phyloP scores from a whole-genome alignment of 2,888 invertebrate genomes.

The Nymphalis c-album region DNA sequence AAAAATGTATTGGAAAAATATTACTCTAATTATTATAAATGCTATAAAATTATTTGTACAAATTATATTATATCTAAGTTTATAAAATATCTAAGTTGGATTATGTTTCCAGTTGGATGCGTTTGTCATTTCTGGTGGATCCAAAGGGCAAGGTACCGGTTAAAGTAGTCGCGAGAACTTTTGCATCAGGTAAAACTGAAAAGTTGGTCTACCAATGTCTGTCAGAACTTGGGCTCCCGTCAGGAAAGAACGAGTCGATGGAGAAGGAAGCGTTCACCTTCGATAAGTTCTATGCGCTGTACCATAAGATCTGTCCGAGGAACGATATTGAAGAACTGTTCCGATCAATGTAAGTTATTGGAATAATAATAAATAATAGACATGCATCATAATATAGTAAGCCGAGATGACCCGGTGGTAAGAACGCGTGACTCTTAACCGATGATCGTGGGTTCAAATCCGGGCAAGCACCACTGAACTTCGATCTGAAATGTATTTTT shows the following conservation, averaged over 20 bases:
- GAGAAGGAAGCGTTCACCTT: slow-evolving; percentile 97
- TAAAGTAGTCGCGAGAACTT: slow-evolving; percentile 97
- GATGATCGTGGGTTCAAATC: too few species aligned
- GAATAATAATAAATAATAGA: too few species aligned
- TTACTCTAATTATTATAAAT: too few species aligned
- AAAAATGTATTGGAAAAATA: too few species aligned
- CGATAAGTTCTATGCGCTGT: slow-evolving; percentile 98
- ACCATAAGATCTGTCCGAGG: slow-evolving; percentile 99
- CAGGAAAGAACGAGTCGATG: slow-evolving; percentile 97
- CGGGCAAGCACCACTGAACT: too few species aligned
- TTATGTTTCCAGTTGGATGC: slow-evolving; percentile 95
- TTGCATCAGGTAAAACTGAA: slow-evolving; percentile 99
- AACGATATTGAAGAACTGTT: slow-evolving; percentile 99
- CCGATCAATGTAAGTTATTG: slow-evolving; percentile 90
- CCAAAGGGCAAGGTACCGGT: slow-evolving; percentile 97
- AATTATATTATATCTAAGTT: too few species aligned
- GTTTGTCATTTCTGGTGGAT: slow-evolving; percentile 95
- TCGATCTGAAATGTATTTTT: too few species aligned
- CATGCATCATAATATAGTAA: too few species aligned
- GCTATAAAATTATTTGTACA: too few species aligned
- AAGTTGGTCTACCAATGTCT: slow-evolving; percentile 98
- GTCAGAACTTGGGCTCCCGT: slow-evolving; percentile 95
- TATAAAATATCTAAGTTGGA: too few species aligned
- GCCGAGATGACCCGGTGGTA: too few species aligned
- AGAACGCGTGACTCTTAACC: too few species aligned